These are phyloP conservation scores for Turnix velox DNA, from an alignment of 2,113 vertebrate genomes.

Conservation along the genomic window DNA sequence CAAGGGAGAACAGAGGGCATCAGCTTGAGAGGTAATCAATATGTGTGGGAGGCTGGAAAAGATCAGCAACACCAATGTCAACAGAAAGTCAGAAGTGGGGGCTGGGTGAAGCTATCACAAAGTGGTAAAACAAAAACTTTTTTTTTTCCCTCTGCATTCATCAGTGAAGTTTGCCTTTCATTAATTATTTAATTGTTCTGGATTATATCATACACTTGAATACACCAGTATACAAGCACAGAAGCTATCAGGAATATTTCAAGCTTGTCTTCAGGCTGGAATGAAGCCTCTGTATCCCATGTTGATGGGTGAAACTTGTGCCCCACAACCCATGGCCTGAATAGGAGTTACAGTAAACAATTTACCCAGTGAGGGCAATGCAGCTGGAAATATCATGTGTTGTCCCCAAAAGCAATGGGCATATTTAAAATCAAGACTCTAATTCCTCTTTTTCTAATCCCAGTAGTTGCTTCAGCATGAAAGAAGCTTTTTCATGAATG, in stretches of 20 bases:
- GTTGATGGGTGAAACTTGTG: not conserved
- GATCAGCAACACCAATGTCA: slow-evolving; percentile 56
- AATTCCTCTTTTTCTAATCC: not conserved
- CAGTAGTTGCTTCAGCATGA: not conserved
- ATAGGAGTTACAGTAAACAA: not conserved
- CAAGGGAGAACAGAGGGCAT: slow-evolving; percentile 24
- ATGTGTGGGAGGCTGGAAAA: slow-evolving; percentile 41
- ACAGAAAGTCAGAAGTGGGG: slow-evolving; percentile 22
- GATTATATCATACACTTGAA: not conserved
- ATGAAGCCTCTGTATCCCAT: not conserved
- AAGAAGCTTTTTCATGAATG: not conserved
- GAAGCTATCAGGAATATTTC: not conserved
- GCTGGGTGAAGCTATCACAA: not conserved
- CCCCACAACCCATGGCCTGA: not conserved
- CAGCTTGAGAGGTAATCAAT: slow-evolving; percentile 52
- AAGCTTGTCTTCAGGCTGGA: not conserved
- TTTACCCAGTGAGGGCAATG: not conserved
- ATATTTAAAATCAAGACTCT: not conserved
- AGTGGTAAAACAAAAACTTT: not conserved
- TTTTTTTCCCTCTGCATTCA: not conserved
- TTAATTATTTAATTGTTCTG: not conserved
- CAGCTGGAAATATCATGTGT: not conserved
- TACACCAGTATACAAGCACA: not conserved
- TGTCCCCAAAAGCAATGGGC: not conserved
- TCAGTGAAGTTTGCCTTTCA: not conserved